Base-by-base conservation (phyloP, 2,113 vertebrate species). In the Syrmaticus mikado region DNA sequence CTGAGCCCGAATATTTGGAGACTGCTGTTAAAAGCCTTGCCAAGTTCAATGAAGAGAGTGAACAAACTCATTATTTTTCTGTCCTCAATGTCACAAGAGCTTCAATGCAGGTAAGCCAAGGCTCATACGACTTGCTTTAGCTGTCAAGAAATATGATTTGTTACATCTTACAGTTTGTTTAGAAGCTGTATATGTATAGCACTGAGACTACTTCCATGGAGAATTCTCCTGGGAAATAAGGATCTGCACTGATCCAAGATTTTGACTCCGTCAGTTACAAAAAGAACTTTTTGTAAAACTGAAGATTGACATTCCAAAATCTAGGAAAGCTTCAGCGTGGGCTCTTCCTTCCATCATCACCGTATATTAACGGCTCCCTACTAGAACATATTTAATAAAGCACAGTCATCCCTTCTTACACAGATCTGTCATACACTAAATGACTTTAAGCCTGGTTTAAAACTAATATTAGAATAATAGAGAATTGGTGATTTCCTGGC, bases 41-140 rank as follows among this genome's bases (percentile, higher is more conserved):
- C 66, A 96, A 96, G 66, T 96, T 93, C 91, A 98, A 98, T 52
- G n/a, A 3, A 1, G 10, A 95, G 50, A 97, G 55, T 21, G 15
- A 93, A 30, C 72, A 96, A 46, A 77, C 27, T 3, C 95, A 95
- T 85, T 88, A 95, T 30, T 98, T 98, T 57, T 80, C 89, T 79
- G 16, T 98, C 5, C 30, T 95, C 78, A 95, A 91, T 67, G 43
- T 98, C 89, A 97, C 90, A 66, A 93, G 24, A 74, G 94, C 78
- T 72, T 93, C 73, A 45, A 45, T 13, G 45, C 97, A 98, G 96
- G 98, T 98, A 94, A 94, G 43, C 13, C 87, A 80, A 64, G 36
- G 50, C 27, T 78, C n/a, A 38, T 19, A 57, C 30, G 13, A 82
- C 5, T 48, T 73, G 41, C 19, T 65, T 89, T 18, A 89, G 28